phyloP scores from a whole-genome alignment of 2,113 vertebrate genomes.

The Fulmarus glacialis region DNA sequence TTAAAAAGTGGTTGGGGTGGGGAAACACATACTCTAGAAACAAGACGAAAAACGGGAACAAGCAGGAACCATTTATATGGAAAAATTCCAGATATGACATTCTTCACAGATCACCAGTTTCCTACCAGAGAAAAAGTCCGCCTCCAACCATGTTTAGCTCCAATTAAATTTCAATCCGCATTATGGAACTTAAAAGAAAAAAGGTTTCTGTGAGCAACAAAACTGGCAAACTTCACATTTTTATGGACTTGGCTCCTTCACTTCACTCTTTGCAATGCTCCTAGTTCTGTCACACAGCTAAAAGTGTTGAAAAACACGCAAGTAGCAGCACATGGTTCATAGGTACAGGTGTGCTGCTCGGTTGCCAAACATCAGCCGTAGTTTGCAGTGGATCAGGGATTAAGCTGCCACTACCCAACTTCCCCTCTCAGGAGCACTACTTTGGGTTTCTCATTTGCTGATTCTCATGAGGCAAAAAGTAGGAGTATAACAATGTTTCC shows the following conservation, averaged over 20 bases:
- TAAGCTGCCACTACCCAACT: background rate
- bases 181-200: background rate
- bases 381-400: background rate
- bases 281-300: background rate
- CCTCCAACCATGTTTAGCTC: background rate
- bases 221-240: background rate
- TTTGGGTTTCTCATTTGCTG: background rate
- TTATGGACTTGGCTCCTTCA: background rate
- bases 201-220: background rate
- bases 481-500: background rate
- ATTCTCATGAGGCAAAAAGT: background rate
- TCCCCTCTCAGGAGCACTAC: background rate
- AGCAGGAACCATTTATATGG: background rate
- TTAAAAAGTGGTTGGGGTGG: rapidly evolving
- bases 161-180: background rate
- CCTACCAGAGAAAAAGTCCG: background rate
- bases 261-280: background rate
- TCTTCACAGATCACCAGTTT: background rate
- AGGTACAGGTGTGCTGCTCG: background rate
- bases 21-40: background rate
- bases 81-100: background rate
- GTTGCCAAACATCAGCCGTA: background rate
- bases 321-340: background rate
- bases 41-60: background rate
- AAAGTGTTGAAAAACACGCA: background rate